These are phyloP conservation scores for Pseudoatta argentina DNA, from an alignment of 1,140 invertebrate species.

Conservation along the genomic window DNA sequence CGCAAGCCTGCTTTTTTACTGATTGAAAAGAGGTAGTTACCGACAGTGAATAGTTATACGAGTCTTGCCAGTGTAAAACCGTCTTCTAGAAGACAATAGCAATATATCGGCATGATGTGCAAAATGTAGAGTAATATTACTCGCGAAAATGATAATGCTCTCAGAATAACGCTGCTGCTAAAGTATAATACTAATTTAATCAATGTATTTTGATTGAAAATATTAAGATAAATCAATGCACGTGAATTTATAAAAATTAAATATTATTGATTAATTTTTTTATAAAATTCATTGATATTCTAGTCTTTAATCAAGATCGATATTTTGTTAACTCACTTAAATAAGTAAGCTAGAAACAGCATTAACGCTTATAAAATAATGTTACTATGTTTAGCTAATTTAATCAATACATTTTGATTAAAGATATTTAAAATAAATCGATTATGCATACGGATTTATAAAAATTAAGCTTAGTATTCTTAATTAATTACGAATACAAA, in stretches of 20 bases:
- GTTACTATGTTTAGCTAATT: too few relatives aligned
- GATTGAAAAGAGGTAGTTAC: constrained; percentile 21
- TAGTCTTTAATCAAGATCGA: not conserved
- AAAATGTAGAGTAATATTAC: not conserved
- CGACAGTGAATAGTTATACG: not conserved
- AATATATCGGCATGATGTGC: not conserved
- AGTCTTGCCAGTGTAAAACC: not conserved
- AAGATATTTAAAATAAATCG: not conserved
- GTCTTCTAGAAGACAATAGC: constrained; percentile 5
- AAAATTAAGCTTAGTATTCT: not conserved
- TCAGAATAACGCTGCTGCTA: not conserved
- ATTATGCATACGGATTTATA: not conserved
- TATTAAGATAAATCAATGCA: not conserved
- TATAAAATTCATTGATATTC: not conserved
- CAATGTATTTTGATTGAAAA: not conserved
- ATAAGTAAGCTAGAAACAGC: not conserved
- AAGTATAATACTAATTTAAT: not conserved
- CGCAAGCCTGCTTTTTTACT: constrained; percentile 11
- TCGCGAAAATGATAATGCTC: not conserved
- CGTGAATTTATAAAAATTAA: not conserved
- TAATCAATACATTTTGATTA: too few relatives aligned
- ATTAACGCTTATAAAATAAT: not conserved
- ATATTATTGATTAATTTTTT: not conserved
- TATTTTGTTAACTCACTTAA: not conserved
- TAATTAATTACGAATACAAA: not conserved